Evolutionary conservation across 2,888 invertebrate species (phyloP).

Genomic region (Papilio demoleus): DNA sequence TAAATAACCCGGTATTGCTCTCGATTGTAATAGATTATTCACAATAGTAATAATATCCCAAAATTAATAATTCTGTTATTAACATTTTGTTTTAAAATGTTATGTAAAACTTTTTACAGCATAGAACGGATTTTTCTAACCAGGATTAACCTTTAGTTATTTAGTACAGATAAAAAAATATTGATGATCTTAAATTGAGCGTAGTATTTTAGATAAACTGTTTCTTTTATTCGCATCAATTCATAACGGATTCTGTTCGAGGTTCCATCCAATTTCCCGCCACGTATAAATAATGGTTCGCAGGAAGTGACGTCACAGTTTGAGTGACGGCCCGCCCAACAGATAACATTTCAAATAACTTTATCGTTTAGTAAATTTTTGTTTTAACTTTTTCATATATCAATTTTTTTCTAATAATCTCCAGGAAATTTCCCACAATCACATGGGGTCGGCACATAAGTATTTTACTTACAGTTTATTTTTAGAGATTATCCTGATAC

Average conservation of each 20-base stretch:
- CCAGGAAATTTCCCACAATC: too few species aligned
- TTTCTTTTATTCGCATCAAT: constrained; percentile 2
- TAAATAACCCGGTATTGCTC: too few species aligned
- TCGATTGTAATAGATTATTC: too few species aligned
- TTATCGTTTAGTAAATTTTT: neutral
- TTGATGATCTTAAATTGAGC: neutral
- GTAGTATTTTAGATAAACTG: neutral
- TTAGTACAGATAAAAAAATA: neutral
- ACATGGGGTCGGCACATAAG: too few species aligned
- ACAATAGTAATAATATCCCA: too few species aligned
- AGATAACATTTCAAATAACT: constrained; percentile 7
- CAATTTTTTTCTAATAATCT: too few species aligned
- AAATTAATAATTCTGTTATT: too few species aligned
- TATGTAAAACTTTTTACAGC: too few species aligned
- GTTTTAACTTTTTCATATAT: neutral
- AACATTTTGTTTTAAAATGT: too few species aligned
- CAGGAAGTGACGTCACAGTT: constrained; percentile 6
- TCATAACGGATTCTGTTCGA: constrained; percentile 5
- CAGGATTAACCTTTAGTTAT: neutral
- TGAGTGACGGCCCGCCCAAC: neutral
- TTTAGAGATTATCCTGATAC: too few species aligned
- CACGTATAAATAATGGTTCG: constrained; percentile 17
- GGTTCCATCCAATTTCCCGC: constrained; percentile 12
- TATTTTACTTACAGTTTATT: too few species aligned
- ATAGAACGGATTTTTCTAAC: too few species aligned